These are phyloP conservation scores for Crocidura indochinensis DNA, from an alignment of 2,797 vertebrate species.

Conservation along the genomic window DNA sequence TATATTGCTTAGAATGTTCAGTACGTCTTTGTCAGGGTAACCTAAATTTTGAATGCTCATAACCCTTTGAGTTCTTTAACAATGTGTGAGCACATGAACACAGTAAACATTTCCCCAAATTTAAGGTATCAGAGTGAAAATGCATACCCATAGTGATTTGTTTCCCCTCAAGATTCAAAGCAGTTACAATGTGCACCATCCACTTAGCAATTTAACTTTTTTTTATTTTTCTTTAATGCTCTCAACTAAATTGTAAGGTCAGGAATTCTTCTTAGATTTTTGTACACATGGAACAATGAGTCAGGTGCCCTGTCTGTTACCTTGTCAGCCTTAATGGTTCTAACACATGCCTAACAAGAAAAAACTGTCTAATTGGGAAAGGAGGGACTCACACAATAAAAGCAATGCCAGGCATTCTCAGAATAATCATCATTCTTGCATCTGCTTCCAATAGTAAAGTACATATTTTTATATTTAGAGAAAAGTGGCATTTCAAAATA, in stretches of 20 bases:
- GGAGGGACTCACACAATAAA: background rate
- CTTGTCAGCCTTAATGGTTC: background rate
- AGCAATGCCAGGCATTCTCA: background rate
- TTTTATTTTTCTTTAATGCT: conserved; percentile 27
- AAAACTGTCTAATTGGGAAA: background rate
- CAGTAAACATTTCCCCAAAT: background rate
- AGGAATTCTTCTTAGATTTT: conserved; percentile 33
- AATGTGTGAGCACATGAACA: background rate
- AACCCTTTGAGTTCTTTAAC: background rate
- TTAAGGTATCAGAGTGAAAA: background rate
- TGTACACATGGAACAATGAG: background rate
- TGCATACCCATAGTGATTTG: background rate
- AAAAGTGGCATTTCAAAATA: conserved; percentile 38
- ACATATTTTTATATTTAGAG: background rate
- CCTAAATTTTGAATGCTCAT: background rate
- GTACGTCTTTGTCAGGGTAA: background rate
- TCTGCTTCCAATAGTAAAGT: conserved; percentile 40
- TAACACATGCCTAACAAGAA: background rate
- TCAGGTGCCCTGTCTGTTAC: background rate
- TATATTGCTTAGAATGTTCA: background rate
- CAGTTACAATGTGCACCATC: background rate
- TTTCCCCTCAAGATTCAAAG: background rate
- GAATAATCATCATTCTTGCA: background rate
- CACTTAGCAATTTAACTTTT: background rate
- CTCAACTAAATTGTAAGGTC: conserved; percentile 30